Percentiles rank a stretch among this genome's conserved stretches.
Evolutionary conservation across 2,113 vertebrate species (phyloP).

Genomic region (Gopherus flavomarginatus): DNA sequence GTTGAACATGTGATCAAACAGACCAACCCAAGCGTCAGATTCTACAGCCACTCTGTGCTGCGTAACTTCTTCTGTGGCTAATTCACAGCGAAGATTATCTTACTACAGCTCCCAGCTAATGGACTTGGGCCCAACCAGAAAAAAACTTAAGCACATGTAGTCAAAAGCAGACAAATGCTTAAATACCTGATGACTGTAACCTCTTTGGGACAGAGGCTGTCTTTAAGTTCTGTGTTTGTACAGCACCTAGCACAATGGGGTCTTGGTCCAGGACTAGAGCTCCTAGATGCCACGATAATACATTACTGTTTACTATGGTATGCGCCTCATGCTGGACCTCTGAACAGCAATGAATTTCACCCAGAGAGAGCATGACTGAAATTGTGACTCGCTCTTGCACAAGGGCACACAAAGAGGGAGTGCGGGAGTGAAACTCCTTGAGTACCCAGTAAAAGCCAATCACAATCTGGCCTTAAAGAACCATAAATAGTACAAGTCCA

Average conservation of each 20-base stretch:
- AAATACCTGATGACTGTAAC: background rate
- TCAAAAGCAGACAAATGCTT: background rate
- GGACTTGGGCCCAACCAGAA: background rate
- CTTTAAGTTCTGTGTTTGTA: background rate
- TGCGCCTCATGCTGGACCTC: background rate
- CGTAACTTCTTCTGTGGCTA: background rate
- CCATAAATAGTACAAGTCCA: fast-evolving
- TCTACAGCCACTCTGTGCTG: background rate
- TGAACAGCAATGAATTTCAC: background rate
- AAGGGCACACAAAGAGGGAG: background rate
- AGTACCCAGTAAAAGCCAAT: background rate
- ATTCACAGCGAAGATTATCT: fast-evolving
- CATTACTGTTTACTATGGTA: background rate
- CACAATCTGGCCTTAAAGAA: fast-evolving
- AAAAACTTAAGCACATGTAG: background rate
- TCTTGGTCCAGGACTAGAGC: background rate
- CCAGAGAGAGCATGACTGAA: background rate
- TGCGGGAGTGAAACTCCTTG: background rate
- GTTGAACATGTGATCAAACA: background rate
- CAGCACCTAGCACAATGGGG: background rate
- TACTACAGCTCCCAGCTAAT: background rate
- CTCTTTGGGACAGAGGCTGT: background rate
- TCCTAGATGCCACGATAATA: background rate
- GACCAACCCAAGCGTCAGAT: background rate
- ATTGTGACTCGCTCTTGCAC: background rate